Base-by-base conservation (phyloP, 2,888 invertebrate species). In the Mycalesis mineus region DNA sequence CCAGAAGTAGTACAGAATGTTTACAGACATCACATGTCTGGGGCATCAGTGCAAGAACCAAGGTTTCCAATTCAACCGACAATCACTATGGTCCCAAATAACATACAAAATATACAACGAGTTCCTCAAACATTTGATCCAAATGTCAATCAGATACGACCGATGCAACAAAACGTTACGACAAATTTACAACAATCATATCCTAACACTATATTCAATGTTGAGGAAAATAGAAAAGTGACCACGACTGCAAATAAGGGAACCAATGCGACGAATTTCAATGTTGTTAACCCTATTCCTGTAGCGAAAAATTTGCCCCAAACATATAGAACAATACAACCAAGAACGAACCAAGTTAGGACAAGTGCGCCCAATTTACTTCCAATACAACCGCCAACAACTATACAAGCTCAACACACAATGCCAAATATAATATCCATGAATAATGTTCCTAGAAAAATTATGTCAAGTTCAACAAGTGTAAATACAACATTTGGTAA, bases 311-410 rank as follows among this genome's bases (percentile, higher is more conserved):
- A 41, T 39, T 42, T 54, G 22, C 57, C 59, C 7, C 62, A 62
- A 58, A 54, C 57, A 9, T 61, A 60, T 15, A 74, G 77, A 65
- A 80, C 81, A 3, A 81, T 85, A 50, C 80, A 82, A 51, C 84
- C 84, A 0, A 77, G 81, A 58, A 74, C 80, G 0, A 67, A 76
- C 14, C 64, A 65, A 50, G 55, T 62, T 11, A 66, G 68, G 52
- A 49, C 28, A n/a, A 63, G 59, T 37, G 50, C 61, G 5, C 65
- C 65, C 41, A 65, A 58, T 52, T 50, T 63, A 14, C 37, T 61
- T 5, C 59, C 64, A 6, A 58, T 58, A 29, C 55, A 62, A 41
- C 28, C 44, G 8, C 33, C 54, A 22, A 15, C 50, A 56, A 49
- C 36, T 41, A 28, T 48, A 42, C 33, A 58, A 44, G n/a, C 40